Percentiles rank a stretch among this genome's conserved stretches.
phyloP scores from a whole-genome alignment of 1,140 invertebrate genomes.

The Diachasmimorpha longicaudata region DNA sequence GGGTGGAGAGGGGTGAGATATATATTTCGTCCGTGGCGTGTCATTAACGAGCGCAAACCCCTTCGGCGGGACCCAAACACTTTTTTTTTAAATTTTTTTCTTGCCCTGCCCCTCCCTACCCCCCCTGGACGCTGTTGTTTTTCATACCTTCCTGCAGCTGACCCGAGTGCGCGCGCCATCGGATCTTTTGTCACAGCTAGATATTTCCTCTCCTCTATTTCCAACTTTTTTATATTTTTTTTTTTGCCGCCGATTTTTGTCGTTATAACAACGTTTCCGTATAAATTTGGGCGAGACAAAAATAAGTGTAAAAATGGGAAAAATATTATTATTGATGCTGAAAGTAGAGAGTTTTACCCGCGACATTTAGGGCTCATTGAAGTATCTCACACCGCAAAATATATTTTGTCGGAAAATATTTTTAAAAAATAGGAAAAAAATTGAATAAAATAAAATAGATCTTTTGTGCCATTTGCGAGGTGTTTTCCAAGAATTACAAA shows the following conservation, averaged over 20 bases:
- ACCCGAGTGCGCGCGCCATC: neutral
- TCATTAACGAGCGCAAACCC: conserved; percentile 31
- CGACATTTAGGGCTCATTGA: too few species aligned
- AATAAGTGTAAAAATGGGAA: neutral
- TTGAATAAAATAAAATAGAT: too few species aligned
- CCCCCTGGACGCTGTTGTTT: neutral
- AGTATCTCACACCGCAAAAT: too few species aligned
- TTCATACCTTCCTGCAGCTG: neutral
- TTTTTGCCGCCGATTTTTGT: neutral
- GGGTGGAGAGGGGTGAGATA: neutral
- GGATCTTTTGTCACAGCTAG: neutral
- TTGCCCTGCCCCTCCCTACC: neutral
- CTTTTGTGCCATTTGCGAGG: too few species aligned
- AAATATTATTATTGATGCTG: neutral
- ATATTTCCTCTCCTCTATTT: neutral
- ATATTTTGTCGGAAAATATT: too few species aligned
- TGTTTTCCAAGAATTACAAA: too few species aligned
- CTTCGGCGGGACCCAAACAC: conserved; percentile 19
- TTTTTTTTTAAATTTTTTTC: conserved; percentile 10
- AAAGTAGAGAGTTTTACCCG: neutral
- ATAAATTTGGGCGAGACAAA: conserved; percentile 17
- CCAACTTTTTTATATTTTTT: neutral
- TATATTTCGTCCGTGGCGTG: conserved; percentile 22
- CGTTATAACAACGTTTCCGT: conserved; percentile 1
- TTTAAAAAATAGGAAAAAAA: too few species aligned